Base-by-base conservation (phyloP, 1,140 invertebrate species). In the Myzus persicae region DNA sequence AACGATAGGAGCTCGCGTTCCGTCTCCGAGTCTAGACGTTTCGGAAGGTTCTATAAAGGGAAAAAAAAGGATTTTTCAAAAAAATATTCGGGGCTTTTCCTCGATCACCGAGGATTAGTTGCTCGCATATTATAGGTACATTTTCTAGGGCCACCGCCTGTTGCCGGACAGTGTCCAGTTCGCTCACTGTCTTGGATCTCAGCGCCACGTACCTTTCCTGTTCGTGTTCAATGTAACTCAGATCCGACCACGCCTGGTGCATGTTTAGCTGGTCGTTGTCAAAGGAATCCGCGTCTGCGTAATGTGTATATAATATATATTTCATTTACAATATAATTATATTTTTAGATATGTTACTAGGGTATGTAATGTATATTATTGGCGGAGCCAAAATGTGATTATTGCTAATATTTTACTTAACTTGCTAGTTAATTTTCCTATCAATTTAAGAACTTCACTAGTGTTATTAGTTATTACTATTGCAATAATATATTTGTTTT, bases 1-100 rank as follows among this genome's bases (percentile, higher is more conserved):
- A 99, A 95, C 24, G 97, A 96, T 36, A 98, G 95, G 54, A 99
- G 96, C 94, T 99, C 98, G 85, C 97, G 96, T 95, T 99, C 98
- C 93, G 98, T 98, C 82, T 98, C 97, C 90, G 97, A 98, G 94
- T 96, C 98, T 76, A 98, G 97, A 93, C 97, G 96, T 59, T 97
- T 97, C 31, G 98, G 98, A 76, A 98, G 95, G 95, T 97, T 97
- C 98, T 98, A 94, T n/a, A n/a, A n/a, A 1, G 48, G 36, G n/a
- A 2, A 51, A 20, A 1, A 59, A 87, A 89, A n/a, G 5, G 26
- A 38, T 40, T 24, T 88, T 48, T 46, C 22, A 6, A 46, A 44
- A 46, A 31, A 11, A 31, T 40, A 31, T 46, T 44, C 6, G 9
- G 6, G 1, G 6, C 11, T 90, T 24, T 51, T 54, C 9, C 38